Percentiles rank a stretch among this genome's conserved stretches.
phyloP scores from a whole-genome alignment of 2,113 vertebrate genomes.

The Polypterus senegalus region DNA sequence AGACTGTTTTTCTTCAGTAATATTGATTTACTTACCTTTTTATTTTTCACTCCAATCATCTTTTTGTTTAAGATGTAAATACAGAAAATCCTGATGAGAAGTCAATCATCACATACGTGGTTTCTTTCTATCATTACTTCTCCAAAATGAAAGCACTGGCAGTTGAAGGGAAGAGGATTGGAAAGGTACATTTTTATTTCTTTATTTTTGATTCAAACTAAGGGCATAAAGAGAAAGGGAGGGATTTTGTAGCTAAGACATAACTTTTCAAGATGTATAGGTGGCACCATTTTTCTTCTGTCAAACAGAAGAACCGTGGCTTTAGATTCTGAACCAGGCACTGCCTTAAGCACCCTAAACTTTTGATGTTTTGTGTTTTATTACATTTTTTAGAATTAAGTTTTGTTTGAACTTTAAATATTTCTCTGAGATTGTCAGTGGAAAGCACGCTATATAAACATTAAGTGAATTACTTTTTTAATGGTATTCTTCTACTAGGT shows the following conservation, averaged over 20 bases:
- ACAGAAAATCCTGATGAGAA: slow-evolving; percentile 91
- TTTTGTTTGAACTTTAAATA: too few relatives aligned
- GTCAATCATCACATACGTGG: slow-evolving; percentile 93
- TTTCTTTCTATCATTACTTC: slow-evolving; percentile 94
- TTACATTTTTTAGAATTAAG: too few relatives aligned
- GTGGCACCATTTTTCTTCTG: background rate
- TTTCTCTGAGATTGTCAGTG: too few relatives aligned
- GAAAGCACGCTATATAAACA: too few relatives aligned
- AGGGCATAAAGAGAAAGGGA: background rate
- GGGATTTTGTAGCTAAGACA: background rate
- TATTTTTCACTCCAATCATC: too few relatives aligned
- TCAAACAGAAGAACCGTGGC: too few relatives aligned
- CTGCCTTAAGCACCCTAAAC: too few relatives aligned
- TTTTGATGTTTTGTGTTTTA: too few relatives aligned
- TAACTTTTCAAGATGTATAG: background rate
- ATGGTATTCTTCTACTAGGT: slow-evolving; percentile 46
- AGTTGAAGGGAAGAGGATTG: slow-evolving; percentile 87
- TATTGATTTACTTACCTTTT: too few relatives aligned
- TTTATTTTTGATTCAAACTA: too few relatives aligned
- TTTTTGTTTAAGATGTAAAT: slow-evolving; percentile 65
- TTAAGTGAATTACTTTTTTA: background rate
- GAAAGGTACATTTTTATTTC: slow-evolving; percentile 59
- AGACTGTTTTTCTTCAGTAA: too few relatives aligned
- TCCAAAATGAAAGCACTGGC: slow-evolving; percentile 97
- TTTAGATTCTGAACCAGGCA: too few relatives aligned